These are phyloP conservation scores for Macrotis lagotis DNA, from an alignment of 2,113 vertebrate species.

Conservation along the genomic window DNA sequence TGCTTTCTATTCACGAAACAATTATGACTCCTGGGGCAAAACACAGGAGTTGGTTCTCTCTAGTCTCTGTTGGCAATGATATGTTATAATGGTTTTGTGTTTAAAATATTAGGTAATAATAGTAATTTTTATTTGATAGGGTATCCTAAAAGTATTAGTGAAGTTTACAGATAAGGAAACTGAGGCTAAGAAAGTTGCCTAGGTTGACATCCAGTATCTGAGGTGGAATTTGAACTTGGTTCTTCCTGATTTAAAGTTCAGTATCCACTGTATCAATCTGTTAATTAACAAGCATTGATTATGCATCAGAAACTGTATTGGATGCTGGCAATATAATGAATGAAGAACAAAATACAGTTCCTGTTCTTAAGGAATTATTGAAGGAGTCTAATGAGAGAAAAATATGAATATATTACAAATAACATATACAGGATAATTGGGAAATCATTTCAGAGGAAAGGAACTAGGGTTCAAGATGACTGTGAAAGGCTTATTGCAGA, in stretches of 20 bases:
- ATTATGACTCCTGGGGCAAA: not conserved
- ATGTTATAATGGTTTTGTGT: not conserved
- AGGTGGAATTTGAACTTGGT: not conserved
- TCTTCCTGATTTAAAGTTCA: not conserved
- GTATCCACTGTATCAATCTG: not conserved
- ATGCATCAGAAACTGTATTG: not conserved
- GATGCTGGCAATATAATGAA: not conserved
- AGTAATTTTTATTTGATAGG: not conserved
- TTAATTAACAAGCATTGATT: not conserved
- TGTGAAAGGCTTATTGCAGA: not conserved
- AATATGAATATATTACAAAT: not conserved
- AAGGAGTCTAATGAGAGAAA: not conserved
- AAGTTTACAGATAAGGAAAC: not conserved
- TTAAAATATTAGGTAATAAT: not conserved
- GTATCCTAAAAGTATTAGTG: not conserved
- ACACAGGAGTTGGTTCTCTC: not conserved
- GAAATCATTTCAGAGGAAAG: not conserved
- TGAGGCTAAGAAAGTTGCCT: not conserved
- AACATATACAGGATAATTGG: not conserved
- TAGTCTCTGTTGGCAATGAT: not conserved
- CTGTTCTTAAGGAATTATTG: not conserved
- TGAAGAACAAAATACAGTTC: not conserved
- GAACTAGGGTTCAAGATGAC: not conserved
- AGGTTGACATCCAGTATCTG: not conserved
- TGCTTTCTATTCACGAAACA: not conserved